phyloP scores from a whole-genome alignment of 2,113 vertebrate genomes.

The Toxotes jaculatrix region DNA sequence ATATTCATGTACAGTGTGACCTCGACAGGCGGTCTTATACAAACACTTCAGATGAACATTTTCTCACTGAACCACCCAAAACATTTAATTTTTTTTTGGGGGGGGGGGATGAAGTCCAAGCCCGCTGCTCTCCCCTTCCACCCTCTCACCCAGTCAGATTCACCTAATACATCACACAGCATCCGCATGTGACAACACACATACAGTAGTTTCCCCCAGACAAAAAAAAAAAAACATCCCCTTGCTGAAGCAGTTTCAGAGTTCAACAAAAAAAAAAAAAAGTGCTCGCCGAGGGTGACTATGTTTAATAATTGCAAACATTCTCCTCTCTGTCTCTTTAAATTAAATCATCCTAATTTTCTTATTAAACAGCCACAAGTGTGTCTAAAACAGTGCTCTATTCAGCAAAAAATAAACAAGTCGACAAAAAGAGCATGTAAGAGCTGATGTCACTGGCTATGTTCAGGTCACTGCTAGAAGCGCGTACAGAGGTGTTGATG shows the following conservation, averaged over 20 bases:
- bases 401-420: conserved; percentile 65
- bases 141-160: conserved; percentile 48
- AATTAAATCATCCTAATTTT: conserved; percentile 46
- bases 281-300: conserved; percentile 19
- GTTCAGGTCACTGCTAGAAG: conserved; percentile 58
- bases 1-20: conserved; percentile 53
- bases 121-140: conserved; percentile 39
- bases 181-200: conserved; percentile 51
- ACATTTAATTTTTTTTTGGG: background rate
- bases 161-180: conserved; percentile 29
- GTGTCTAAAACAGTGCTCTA: conserved; percentile 70
- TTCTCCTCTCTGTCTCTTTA: conserved; percentile 32
- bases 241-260: conserved; percentile 14
- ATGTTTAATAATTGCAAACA: conserved; percentile 17
- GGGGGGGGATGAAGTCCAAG: conserved; percentile 28
- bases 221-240: background rate
- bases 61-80: conserved; percentile 14
- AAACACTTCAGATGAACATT: conserved; percentile 30
- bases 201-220: conserved; percentile 18
- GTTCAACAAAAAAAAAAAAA: conserved; percentile 23
- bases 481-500: conserved; percentile 52
- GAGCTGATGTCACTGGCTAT: conserved; percentile 44
- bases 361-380: conserved; percentile 51
- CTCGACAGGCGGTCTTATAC: conserved; percentile 24
- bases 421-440: conserved; percentile 32